Evolutionary conservation across 2,113 vertebrate genomes (phyloP), one percentile per base, ranked within the genome.

Genomic region (Fulica atra): DNA sequence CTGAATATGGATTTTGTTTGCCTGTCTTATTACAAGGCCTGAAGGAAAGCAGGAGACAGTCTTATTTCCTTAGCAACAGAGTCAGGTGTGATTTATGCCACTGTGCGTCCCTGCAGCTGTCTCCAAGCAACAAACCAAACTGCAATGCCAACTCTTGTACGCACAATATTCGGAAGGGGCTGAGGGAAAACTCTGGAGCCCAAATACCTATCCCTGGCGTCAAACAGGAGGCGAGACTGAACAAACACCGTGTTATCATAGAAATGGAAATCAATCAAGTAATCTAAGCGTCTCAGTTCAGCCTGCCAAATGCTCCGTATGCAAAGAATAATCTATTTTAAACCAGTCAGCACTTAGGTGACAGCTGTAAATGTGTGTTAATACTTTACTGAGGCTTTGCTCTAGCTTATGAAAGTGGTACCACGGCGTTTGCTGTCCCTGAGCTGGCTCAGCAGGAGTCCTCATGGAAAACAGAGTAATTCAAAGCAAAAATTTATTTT

Each of bases 51-150:
- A 86, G 65, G 80, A 96, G 90, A 96, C 25, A 7, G 77, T 94
- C 70, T 88, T 87, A 95, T 97, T 97, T 95, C 96, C 97, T 91
- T 97, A 97, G 98, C 95, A 98, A 98, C 97, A 86, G 81, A 95
- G 94, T 85, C 88, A 96, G 95, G 92, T 97, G 96, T 96, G 95
- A 97, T 95, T 94, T 96, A 72, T 96, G 63, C 57, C 73, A 64
- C 88, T 88, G 51, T 91, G 83, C 25, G 28, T 95, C 88, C 91
- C 87, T 94, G 97, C 95, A 97, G 77, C 92, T 97, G 97, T 97
- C 94, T 97, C 97, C 64, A 95, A 93, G 97, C 92, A 98, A 97
- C 95, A 83, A 95, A 95, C 88, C 76, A 89, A 96, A 91, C 60
- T 82, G 56, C 81, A 74, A 21, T 92, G 78, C 70, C 91, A 95